Percentiles rank a stretch among this genome's conserved stretches.
phyloP scores from a whole-genome alignment of 2,797 vertebrate species.

The Loriculus beryllinus region DNA sequence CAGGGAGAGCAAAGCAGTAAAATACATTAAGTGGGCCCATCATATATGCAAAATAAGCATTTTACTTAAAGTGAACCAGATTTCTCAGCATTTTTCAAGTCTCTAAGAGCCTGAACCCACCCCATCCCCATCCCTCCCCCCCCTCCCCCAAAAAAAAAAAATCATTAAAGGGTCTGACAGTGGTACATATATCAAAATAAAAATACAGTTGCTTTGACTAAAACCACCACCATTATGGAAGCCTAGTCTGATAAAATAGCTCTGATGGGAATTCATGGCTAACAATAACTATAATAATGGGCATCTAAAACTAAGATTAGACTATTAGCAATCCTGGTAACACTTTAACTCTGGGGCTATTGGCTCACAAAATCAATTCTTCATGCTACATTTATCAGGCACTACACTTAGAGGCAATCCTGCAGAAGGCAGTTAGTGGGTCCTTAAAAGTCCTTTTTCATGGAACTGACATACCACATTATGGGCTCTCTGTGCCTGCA shows the following conservation, averaged over 20 bases:
- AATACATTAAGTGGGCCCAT: background rate
- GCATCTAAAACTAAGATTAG: background rate
- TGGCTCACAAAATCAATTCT: constrained; percentile 12
- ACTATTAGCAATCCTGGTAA: background rate
- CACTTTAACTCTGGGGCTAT: background rate
- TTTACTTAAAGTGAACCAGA: background rate
- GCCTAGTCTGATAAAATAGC: background rate
- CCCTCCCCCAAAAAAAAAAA: background rate
- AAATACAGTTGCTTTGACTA: background rate
- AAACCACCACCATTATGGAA: background rate
- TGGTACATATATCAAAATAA: background rate
- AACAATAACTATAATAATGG: background rate
- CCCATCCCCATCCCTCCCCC: background rate
- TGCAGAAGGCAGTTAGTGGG: background rate
- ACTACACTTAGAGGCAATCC: background rate
- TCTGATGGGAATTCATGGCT: background rate
- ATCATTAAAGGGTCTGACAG: background rate
- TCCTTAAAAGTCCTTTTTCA: background rate
- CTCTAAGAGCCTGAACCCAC: background rate
- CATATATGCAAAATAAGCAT: background rate
- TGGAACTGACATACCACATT: background rate
- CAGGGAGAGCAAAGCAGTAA: background rate
- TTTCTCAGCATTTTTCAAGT: background rate
- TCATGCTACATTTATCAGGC: background rate
- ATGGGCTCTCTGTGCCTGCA: background rate